Percentiles rank a stretch among this genome's conserved stretches.
Conservation (phyloP, 2,888 invertebrate genomes). For the Spisula solida region DNA sequence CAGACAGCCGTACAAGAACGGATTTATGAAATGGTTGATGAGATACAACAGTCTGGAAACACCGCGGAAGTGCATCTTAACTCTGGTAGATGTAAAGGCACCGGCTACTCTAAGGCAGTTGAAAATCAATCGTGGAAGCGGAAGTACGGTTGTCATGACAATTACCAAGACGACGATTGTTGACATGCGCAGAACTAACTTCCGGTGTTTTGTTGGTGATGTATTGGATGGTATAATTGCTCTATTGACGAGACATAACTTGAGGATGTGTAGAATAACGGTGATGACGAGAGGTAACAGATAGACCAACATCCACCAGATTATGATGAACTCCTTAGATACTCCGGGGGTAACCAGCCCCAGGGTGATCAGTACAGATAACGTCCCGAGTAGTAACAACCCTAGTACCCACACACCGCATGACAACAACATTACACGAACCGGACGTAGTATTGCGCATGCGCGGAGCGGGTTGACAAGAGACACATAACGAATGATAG, state of each 20-base stretch:
- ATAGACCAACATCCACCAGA: conserved; percentile 60
- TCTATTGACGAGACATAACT: conserved; percentile 42
- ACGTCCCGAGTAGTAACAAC: conserved; percentile 49
- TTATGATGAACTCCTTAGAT: conserved; percentile 52
- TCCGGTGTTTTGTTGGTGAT: conserved; percentile 49
- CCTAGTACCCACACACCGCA: conserved; percentile 60
- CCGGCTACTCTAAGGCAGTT: conserved; percentile 41
- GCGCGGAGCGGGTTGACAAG: conserved; percentile 54
- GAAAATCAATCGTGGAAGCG: conserved; percentile 60
- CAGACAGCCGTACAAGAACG: conserved; percentile 63
- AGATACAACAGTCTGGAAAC: conserved; percentile 57
- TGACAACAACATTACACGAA: conserved; percentile 56
- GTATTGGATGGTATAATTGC: conserved; percentile 31
- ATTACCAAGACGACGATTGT: conserved; percentile 65
- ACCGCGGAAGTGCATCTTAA: conserved; percentile 52
- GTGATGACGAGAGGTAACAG: conserved; percentile 62
- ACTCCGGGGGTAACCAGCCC: conserved; percentile 38
- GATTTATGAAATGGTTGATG: conserved; percentile 65
- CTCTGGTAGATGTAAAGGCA: conserved; percentile 35
- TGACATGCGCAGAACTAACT: conserved; percentile 65
- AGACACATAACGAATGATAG: conserved; percentile 62
- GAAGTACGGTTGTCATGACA: conserved; percentile 61
- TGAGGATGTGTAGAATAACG: conserved; percentile 52
- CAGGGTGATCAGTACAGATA: conserved; percentile 43
- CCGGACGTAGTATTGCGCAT: conserved; percentile 42